Percentiles rank a stretch among this genome's conserved stretches.
These are phyloP conservation scores for Fopius arisanus DNA, from an alignment of 1,140 invertebrate species.

Conservation along the genomic window DNA sequence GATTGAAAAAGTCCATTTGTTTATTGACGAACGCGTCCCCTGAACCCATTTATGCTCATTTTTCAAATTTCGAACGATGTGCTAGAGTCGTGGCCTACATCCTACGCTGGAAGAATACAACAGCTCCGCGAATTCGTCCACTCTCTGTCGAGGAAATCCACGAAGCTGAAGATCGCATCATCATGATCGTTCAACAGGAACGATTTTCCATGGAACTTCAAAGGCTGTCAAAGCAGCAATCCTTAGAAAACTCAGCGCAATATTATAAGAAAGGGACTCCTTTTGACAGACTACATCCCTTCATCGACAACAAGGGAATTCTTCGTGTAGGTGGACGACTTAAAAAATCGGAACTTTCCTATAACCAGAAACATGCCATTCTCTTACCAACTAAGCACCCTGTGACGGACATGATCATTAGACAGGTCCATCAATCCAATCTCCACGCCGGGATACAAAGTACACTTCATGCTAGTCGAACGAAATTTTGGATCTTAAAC, in stretches of 20 bases:
- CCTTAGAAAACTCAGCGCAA: not conserved
- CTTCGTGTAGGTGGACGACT: slow-evolving; percentile 9
- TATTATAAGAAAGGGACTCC: not conserved
- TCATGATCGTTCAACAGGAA: not conserved
- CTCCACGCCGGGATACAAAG: not conserved
- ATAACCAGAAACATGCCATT: slow-evolving; percentile 3
- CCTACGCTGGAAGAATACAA: no score
- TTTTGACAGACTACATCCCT: not conserved
- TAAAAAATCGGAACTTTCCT: not conserved
- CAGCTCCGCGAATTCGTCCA: no score
- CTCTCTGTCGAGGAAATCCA: no score
- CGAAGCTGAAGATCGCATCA: no score
- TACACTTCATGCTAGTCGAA: not conserved
- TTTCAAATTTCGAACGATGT: slow-evolving; percentile 9
- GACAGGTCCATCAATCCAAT: not conserved
- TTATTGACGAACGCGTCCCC: not conserved
- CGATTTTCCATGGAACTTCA: not conserved
- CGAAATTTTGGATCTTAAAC: not conserved
- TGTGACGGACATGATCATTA: not conserved
- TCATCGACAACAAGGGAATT: not conserved
- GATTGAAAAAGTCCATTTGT: not conserved
- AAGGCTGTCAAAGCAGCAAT: not conserved
- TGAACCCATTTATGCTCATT: slow-evolving; percentile 3
- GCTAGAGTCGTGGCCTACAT: no score
- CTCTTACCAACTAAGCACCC: not conserved